These are phyloP conservation scores for Cepaea hortensis DNA, from an alignment of 2,888 invertebrate genomes.

Conservation along the genomic window DNA sequence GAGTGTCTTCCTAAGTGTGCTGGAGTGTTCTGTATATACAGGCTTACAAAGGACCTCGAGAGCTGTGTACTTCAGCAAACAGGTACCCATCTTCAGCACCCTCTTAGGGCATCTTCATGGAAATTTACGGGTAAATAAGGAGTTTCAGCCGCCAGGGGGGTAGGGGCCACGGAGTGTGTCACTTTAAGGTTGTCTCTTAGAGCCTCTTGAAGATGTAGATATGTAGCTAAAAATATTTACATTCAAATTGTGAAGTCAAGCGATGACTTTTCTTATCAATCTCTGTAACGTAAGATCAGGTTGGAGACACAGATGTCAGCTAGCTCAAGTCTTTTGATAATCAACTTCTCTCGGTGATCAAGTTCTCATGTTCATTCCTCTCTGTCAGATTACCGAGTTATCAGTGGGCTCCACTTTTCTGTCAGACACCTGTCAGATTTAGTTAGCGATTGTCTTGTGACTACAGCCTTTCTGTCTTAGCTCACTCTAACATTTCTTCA, in stretches of 20 bases:
- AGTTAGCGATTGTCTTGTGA: too few relatives aligned
- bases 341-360: neutral
- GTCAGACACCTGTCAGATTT: too few relatives aligned
- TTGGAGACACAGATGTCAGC: too few relatives aligned
- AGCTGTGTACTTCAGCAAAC: conserved; percentile 32
- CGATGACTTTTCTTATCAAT: conserved; percentile 12
- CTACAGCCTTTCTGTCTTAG: too few relatives aligned
- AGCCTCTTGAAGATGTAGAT: neutral
- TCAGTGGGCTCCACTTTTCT: neutral
- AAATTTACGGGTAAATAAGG: conserved; percentile 38
- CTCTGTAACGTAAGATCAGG: neutral
- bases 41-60: conserved; percentile 43
- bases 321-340: neutral
- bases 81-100: conserved; percentile 41
- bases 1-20: conserved; percentile 35
- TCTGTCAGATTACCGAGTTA: neutral
- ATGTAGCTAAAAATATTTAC: conserved; percentile 17
- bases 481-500: too few relatives aligned
- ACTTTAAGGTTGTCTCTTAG: conserved; percentile 2
- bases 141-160: neutral
- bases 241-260: neutral
- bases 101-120: conserved; percentile 43
- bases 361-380: neutral
- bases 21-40: conserved; percentile 42
- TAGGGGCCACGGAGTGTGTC: neutral